A percentile compares a stretch with the other conserved stretches of the same genome.
Evolutionary conservation across 1,140 invertebrate species (phyloP).

Genomic region (Triops cancriformis): DNA sequence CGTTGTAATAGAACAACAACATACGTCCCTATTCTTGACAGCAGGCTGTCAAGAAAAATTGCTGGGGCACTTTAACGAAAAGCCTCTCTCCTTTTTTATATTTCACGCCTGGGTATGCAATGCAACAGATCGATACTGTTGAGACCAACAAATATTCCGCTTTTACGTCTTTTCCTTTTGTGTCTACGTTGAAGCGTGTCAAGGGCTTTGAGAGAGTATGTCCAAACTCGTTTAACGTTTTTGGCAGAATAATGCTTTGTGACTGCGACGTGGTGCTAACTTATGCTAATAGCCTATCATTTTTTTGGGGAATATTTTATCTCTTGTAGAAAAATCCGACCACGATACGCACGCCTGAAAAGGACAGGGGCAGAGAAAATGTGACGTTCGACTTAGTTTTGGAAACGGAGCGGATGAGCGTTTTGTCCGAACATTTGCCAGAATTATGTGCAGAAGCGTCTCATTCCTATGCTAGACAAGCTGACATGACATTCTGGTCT

Average conservation of each 20-base stretch:
- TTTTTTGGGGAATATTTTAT: slow-evolving; percentile 16
- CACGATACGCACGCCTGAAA: slow-evolving; percentile 73
- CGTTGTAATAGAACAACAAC: background rate
- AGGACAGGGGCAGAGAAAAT: slow-evolving; percentile 70
- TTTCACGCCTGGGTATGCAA: slow-evolving; percentile 9
- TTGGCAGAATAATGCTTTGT: background rate
- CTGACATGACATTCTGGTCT: slow-evolving; percentile 27
- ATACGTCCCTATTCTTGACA: background rate
- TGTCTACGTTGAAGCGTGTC: background rate
- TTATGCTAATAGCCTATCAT: background rate
- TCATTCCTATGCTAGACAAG: slow-evolving; percentile 26
- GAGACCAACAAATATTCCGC: slow-evolving; percentile 1
- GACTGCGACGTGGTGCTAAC: background rate
- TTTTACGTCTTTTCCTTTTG: background rate
- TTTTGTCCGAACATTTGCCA: slow-evolving; percentile 35
- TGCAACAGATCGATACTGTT: slow-evolving; percentile 3
- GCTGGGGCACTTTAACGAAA: background rate
- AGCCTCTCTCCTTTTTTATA: background rate
- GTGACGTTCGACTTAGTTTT: slow-evolving; percentile 73
- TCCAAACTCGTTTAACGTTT: background rate
- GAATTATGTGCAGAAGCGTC: slow-evolving; percentile 31
- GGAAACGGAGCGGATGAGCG: slow-evolving; percentile 37
- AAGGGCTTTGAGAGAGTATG: background rate
- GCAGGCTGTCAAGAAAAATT: background rate
- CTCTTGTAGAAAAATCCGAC: slow-evolving; percentile 65